Evolutionary conservation across 53 echinoderm and acorn worm genomes (phyloP).

Genomic region (Patiria pectinifera): DNA sequence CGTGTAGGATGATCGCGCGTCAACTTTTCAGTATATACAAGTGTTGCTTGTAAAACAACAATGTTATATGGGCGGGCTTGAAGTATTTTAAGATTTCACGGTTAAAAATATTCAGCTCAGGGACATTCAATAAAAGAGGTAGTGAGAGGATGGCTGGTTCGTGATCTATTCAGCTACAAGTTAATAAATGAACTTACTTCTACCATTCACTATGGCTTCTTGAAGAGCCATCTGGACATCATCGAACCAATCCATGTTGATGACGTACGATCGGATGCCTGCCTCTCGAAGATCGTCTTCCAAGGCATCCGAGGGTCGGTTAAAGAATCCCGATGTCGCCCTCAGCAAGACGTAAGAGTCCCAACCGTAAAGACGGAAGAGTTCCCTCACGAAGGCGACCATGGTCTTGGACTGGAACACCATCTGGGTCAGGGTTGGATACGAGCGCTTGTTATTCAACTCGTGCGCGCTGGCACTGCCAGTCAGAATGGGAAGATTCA

Average conservation of each 20-base stretch:
- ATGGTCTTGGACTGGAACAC: background rate
- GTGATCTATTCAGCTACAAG: too few relatives aligned
- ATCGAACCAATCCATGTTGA: background rate
- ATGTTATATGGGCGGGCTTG: too few relatives aligned
- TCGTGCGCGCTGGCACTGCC: conserved; percentile 10
- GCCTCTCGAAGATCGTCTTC: conserved; percentile 1
- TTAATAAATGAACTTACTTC: background rate
- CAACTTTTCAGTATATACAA: too few relatives aligned
- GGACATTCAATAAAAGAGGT: too few relatives aligned
- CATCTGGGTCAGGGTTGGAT: conserved; percentile 52
- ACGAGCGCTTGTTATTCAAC: conserved; percentile 66
- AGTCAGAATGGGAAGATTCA: conserved; percentile 7
- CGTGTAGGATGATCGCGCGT: too few relatives aligned
- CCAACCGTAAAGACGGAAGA: background rate
- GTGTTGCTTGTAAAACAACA: too few relatives aligned
- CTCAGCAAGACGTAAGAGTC: background rate
- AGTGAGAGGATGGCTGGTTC: too few relatives aligned
- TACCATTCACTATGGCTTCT: conserved; percentile 14
- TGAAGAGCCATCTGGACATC: background rate
- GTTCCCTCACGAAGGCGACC: background rate
- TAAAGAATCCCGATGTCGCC: background rate
- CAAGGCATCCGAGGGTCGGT: background rate
- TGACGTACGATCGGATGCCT: background rate
- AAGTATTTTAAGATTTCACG: too few relatives aligned
- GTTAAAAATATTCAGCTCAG: too few relatives aligned